These are phyloP conservation scores for Epizoanthus fatuus DNA, from an alignment of 92 coral and sea anemone genomes.

Conservation along the genomic window DNA sequence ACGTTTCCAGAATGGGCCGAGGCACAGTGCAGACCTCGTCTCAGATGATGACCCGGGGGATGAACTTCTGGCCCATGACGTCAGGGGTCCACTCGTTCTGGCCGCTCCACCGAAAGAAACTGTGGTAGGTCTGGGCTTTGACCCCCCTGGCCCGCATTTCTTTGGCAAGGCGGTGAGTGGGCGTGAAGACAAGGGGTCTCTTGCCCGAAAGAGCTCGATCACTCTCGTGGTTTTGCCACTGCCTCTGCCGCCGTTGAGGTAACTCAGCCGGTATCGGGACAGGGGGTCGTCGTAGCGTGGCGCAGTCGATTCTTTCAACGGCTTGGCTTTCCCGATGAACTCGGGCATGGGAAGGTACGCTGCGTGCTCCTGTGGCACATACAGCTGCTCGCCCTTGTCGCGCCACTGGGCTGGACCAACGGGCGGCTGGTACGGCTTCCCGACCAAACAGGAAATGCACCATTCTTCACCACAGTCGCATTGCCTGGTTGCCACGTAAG, in stretches of 20 bases:
- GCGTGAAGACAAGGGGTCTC: neutral
- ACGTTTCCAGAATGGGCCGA: neutral
- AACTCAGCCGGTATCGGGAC: neutral
- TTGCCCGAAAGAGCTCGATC: neutral
- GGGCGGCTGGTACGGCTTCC: no score
- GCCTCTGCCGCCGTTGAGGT: neutral
- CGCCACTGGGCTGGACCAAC: neutral
- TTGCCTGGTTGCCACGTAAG: neutral
- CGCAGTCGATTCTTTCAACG: neutral
- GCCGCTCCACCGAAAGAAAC: neutral
- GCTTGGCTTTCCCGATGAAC: neutral
- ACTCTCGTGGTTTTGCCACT: slow-evolving; percentile 8
- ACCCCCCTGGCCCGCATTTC: slow-evolving; percentile 13
- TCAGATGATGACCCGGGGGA: neutral
- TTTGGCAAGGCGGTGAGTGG: neutral
- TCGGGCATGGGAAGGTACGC: neutral
- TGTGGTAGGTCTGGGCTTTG: neutral
- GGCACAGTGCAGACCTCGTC: neutral
- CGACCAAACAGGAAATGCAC: no score
- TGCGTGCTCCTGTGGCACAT: neutral
- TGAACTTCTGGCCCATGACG: neutral
- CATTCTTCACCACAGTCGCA: no score
- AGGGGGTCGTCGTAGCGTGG: neutral
- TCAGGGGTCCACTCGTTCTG: neutral
- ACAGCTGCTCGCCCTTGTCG: neutral